Conservation (phyloP, 30 jellyfish, hydroid and myxozoan species). For the Cassiopea xamachana region DNA sequence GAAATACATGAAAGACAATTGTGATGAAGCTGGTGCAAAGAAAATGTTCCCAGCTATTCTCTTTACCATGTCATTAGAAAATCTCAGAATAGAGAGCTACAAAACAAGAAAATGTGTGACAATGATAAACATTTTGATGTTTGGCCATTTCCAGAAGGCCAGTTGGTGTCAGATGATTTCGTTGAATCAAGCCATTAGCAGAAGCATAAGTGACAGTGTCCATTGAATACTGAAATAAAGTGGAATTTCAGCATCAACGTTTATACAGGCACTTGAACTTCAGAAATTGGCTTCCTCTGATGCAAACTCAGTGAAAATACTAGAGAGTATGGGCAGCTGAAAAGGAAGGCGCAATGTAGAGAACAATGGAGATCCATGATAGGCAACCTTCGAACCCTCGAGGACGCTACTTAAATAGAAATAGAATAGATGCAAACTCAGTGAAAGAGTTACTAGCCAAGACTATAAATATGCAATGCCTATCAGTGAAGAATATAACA, state of each 20-base stretch:
- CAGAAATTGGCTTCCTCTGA: neutral
- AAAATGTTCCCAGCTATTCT: conserved; percentile 14
- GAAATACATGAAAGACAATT: conserved; percentile 1
- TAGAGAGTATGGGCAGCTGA: too few relatives aligned
- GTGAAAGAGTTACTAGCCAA: conserved; percentile 1
- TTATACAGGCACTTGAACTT: neutral
- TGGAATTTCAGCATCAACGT: neutral
- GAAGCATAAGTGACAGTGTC: neutral
- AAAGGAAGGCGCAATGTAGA: too few relatives aligned
- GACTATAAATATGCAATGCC: conserved; percentile 13
- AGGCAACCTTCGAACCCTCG: too few relatives aligned
- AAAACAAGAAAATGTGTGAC: conserved; percentile 16
- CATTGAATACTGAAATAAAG: neutral
- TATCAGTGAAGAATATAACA: conserved; percentile 21
- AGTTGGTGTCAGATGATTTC: conserved; percentile 24
- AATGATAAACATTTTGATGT: conserved; percentile 9
- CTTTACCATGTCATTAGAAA: conserved; percentile 22
- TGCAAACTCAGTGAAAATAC: neutral
- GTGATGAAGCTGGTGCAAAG: conserved; percentile 35
- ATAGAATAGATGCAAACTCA: neutral
- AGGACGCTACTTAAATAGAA: too few relatives aligned
- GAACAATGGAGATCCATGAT: too few relatives aligned
- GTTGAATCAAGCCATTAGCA: conserved; percentile 9
- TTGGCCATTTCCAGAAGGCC: conserved; percentile 23
- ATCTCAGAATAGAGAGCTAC: neutral